Conservation (phyloP, 2,888 invertebrate species). For the Calliphora vomitoria region DNA sequence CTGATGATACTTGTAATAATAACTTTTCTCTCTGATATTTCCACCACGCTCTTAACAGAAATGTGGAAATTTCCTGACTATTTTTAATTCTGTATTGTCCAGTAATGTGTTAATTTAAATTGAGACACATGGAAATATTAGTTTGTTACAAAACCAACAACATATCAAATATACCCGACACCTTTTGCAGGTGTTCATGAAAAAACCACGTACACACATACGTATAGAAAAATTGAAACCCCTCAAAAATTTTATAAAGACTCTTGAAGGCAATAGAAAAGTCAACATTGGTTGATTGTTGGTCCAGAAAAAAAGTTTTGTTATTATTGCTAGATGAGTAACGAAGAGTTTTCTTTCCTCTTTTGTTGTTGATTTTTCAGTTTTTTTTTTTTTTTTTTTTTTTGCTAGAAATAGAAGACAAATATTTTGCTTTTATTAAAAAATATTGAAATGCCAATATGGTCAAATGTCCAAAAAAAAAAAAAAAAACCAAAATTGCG, state of each 20-base stretch:
- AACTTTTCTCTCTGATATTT: too few species aligned
- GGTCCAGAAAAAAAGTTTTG: conserved; percentile 20
- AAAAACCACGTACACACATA: neutral
- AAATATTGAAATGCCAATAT: conserved; percentile 63
- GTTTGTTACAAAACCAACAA: neutral
- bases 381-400: neutral
- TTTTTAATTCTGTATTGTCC: too few species aligned
- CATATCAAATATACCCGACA: neutral
- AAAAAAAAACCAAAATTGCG: neutral
- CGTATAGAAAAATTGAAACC: conserved; percentile 27
- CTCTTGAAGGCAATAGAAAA: conserved; percentile 63
- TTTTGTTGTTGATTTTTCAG: neutral
- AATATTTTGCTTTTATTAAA: conserved; percentile 70
- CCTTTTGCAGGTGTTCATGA: too few species aligned
- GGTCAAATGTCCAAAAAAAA: conserved; percentile 39
- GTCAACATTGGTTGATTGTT: conserved; percentile 60
- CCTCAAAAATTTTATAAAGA: conserved; percentile 35
- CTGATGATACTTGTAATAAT: too few species aligned
- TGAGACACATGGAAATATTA: too few species aligned
- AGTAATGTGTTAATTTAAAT: too few species aligned
- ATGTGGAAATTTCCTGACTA: too few species aligned
- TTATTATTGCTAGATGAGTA: conserved; percentile 49
- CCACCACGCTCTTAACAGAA: too few species aligned
- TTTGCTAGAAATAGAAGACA: conserved; percentile 47
- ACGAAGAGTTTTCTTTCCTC: conserved; percentile 13